Conservation (phyloP, 1,140 invertebrate genomes). For the Thaumatotibia leucotreta region DNA sequence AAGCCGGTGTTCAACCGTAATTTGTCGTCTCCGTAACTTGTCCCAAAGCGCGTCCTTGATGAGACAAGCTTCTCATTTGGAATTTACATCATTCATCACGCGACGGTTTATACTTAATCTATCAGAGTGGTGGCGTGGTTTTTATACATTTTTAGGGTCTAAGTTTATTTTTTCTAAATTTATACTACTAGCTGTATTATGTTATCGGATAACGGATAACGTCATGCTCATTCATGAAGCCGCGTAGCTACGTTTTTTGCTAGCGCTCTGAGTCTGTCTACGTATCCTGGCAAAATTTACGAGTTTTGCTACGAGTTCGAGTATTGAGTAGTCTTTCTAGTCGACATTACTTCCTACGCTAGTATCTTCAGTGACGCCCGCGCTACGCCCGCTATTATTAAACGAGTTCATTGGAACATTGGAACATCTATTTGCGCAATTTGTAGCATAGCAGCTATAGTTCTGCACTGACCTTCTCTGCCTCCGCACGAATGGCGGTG, state of each 20-base stretch:
- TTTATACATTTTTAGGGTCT: background rate
- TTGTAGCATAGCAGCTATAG: slow-evolving; percentile 63
- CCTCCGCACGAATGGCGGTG: slow-evolving; percentile 26
- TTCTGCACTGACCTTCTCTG: slow-evolving; percentile 65
- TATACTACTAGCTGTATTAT: background rate
- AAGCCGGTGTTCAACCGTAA: background rate
- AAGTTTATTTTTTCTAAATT: background rate
- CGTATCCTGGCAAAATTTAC: slow-evolving; percentile 44
- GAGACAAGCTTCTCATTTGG: background rate
- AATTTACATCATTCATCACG: background rate
- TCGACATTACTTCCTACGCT: slow-evolving; percentile 23
- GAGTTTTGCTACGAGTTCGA: slow-evolving; percentile 44
- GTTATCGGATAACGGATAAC: background rate
- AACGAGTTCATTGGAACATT: slow-evolving; percentile 76
- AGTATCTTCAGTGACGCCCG: slow-evolving; percentile 50
- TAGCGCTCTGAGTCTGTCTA: background rate
- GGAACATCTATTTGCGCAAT: slow-evolving; percentile 76
- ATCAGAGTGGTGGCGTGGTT: background rate
- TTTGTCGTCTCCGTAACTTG: background rate
- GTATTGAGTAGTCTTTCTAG: slow-evolving; percentile 25
- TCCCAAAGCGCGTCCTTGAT: background rate
- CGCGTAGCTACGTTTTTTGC: background rate
- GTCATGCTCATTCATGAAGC: slow-evolving; percentile 7
- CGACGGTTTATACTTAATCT: background rate
- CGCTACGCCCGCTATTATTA: slow-evolving; percentile 73